Evolutionary conservation across 2,797 vertebrate genomes (phyloP), one percentile per base, ranked within the genome.

Genomic region (Protonibea diacanthus): DNA sequence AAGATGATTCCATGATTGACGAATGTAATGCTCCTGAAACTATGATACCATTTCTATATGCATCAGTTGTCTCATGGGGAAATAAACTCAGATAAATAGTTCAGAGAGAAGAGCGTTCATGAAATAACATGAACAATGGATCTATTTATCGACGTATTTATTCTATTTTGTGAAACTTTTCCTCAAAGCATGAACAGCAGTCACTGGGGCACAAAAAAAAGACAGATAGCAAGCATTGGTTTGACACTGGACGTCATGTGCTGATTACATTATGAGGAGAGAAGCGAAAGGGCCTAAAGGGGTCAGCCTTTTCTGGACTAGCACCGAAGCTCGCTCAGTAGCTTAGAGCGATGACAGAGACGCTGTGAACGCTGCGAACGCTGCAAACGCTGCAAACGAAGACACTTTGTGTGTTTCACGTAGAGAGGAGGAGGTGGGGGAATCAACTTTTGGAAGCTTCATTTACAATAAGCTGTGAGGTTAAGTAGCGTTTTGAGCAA

Each of bases 401-500:
- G 85, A 90, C 80, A 86, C 80, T 90, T 84, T 88, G 78, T 89
- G 86, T 68, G 83, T 71, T 80, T 86, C 79, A 89, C 76, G 71
- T 78, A 48, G 67, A 78, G 72, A 82, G 78, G 80, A 86, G 76
- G 81, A 77, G 81, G 86, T 86, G 85, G 88, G 81, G 84, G 91
- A 91, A 89, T 92, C 89, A 93, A 93, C 89, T 92, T 94, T 93
- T 93, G 90, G 91, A 93, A 92, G 93, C 92, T 93, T 95, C 90
- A 93, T 92, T 95, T 94, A 93, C 93, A 90, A 94, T 93, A 92
- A 95, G 90, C 91, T 90, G 92, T 80, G 90, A 95, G 94, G 95
- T 95, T 95, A 95, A 95, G 95, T 95, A 95, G 93, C 92, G 85
- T 92, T 95, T 95, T 95, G 90, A 92, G 92, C 92, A 95, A 95